Evolutionary conservation across 2,888 invertebrate species (phyloP).

Genomic region (Lasiommata megera): DNA sequence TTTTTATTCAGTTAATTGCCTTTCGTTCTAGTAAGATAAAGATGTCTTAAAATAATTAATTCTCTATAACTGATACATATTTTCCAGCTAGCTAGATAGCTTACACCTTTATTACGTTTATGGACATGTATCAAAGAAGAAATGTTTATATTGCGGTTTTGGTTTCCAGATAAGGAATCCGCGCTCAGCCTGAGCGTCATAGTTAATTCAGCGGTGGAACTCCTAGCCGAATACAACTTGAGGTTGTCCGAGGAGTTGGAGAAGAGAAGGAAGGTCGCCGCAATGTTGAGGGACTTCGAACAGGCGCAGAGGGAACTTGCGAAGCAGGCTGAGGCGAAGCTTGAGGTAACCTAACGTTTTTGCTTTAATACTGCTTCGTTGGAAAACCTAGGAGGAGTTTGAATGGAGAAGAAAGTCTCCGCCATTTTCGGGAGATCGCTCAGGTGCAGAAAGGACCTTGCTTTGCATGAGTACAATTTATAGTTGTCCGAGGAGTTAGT

Average conservation of each 20-base stretch:
- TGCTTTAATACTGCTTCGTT: too few relatives aligned
- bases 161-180: slow-evolving; percentile 85
- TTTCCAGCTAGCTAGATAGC: too few relatives aligned
- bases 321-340: slow-evolving; percentile 91
- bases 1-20: too few relatives aligned
- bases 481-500: slow-evolving; percentile 88
- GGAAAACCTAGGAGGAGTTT: too few relatives aligned
- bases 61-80: too few relatives aligned
- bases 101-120: too few relatives aligned
- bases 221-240: slow-evolving; percentile 94
- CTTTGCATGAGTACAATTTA: slow-evolving; percentile 78
- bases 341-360: slow-evolving; percentile 88
- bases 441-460: slow-evolving; percentile 92
- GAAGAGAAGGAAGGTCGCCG: slow-evolving; percentile 91
- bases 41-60: too few relatives aligned
- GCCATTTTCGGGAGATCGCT: slow-evolving; percentile 94
- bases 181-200: slow-evolving; percentile 89
- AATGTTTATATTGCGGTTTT: not conserved
- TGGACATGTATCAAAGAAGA: too few relatives aligned
- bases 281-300: slow-evolving; percentile 94
- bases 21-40: too few relatives aligned
- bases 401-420: slow-evolving; percentile 92
- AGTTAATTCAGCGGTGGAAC: slow-evolving; percentile 93
- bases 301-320: slow-evolving; percentile 92
- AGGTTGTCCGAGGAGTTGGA: slow-evolving; percentile 94